Percentiles rank a stretch among this genome's conserved stretches.
Evolutionary conservation across 2,113 vertebrate genomes (phyloP).

Genomic region (Probosciger aterrimus): DNA sequence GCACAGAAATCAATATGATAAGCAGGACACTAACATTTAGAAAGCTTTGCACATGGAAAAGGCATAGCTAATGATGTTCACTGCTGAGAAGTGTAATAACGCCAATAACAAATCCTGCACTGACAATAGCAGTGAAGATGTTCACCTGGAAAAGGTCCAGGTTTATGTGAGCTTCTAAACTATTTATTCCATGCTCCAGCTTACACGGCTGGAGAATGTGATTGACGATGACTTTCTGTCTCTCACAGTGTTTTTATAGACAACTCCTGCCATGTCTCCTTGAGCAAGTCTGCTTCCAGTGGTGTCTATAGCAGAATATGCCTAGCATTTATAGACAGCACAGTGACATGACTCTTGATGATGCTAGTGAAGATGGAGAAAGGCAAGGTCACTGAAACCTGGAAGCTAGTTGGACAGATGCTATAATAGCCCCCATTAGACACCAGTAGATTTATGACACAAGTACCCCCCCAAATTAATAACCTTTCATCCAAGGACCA

Average conservation of each 20-base stretch:
- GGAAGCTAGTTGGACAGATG: neutral
- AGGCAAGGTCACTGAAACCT: neutral
- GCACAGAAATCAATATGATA: constrained; percentile 57
- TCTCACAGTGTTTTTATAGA: neutral
- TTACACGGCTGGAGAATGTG: neutral
- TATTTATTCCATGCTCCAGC: neutral
- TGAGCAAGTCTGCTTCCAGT: neutral
- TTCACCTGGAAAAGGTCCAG: constrained; percentile 6
- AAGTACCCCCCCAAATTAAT: neutral
- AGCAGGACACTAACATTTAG: constrained; percentile 32
- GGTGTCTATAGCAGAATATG: rapidly evolving
- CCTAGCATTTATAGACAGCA: neutral
- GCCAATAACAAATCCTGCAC: neutral
- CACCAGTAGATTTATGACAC: rapidly evolving
- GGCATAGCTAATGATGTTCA: neutral
- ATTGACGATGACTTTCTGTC: neutral
- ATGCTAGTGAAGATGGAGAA: neutral
- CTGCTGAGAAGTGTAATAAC: neutral
- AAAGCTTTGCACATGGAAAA: neutral
- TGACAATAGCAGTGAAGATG: neutral
- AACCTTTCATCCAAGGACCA: neutral
- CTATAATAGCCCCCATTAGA: no score
- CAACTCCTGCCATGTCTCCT: neutral
- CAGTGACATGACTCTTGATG: rapidly evolving
- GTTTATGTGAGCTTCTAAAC: neutral